Evolutionary conservation across 2,888 invertebrate species (phyloP), one percentile per base, ranked within the genome.

Genomic region (Acanthoscelides obtectus): DNA sequence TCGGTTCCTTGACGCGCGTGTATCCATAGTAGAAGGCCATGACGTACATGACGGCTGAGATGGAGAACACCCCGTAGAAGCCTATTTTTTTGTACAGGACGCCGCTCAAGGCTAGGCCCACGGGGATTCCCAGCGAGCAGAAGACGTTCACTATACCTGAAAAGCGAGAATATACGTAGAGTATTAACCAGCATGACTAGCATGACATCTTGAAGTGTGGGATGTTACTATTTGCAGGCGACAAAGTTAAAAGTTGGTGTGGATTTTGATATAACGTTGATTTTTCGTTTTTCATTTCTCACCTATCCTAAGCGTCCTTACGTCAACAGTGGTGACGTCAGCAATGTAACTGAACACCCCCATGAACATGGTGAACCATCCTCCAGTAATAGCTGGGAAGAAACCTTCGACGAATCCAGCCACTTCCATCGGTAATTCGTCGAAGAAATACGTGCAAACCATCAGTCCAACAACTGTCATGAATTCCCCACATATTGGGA

Each of bases 351-450:
- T 94, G 86, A 96, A 94, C 76, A 95, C 91, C 21, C 94, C 94
- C 94, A 95, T 94, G 79, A 95, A 91, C 94, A 94, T 94, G 27
- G 94, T 94, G 83, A 94, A 94, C 94, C 94, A 94, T 8, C 94
- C 94, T 12, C 94, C 93, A 0, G 94, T 93, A 6, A 94, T 81
- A 0, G 94, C 94, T 1, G 94, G 94, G 84, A 94, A 94, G 75
- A 94, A 88, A 0, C 93, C 93, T 84, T 94, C 94, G 0, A 93
- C 91, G 4, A 94, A 88, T 0, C 93, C 94, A 20, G 93, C 92
- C 1, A 90, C 92, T 86, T 94, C 94, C 88, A 94, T 93, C 0
- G 94, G 94, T 64, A 94, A 85, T 81, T 93, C 89, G 82, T 93
- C 89, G 83, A 94, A 94, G 84, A 90, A 93, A 81, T 91, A 94